Evolutionary conservation across 2,888 invertebrate species (phyloP), one percentile per base, ranked within the genome.

Genomic region (Lampropteryx suffumata): DNA sequence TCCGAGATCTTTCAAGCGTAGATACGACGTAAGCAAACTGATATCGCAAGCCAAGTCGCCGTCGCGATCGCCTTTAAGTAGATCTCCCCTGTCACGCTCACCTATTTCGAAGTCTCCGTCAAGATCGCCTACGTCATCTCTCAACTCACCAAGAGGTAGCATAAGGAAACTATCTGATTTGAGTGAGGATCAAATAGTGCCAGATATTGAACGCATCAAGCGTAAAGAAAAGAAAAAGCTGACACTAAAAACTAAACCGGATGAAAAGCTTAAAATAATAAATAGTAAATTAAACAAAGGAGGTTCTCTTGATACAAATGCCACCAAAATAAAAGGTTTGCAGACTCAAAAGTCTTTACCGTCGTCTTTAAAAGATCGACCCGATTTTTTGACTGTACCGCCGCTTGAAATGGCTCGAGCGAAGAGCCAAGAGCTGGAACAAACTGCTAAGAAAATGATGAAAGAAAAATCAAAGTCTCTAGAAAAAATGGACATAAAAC

Each of bases 381-480:
- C 90, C 9, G 91, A 91, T 65, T 91, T 91, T 60, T 73, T 90
- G 39, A 91, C 90, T 9, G 91, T 91, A 6, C 91, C 91, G 17
- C 85, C 90, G 0, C 82, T 92, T 60, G 92, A 91, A 74, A 90
- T 92, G 57, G 91, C 90, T 45, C 84, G 92, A 55, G 91, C 92
- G 5, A 92, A 92, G 66, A 92, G 92, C 61, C 92, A 93, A 75
- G 92, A 94, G 84, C 71, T 92, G 10, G 93, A 93, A 62, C 86
- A 91, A 70, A 74, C 74, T 8, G 80, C 86, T 39, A 90, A 81
- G 78, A 82, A 81, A 21, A 84, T 90, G 41, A 90, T 92, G 0
- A 94, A 93, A 70, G 94, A 94, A 72, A 93, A 94, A 57, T 94
- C 94, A 0, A 93, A 93, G 65, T 94, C 94, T 0, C 81, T 94